Evolutionary conservation across 2,113 vertebrate genomes (phyloP).

Genomic region (Malaclemys terrapin): DNA sequence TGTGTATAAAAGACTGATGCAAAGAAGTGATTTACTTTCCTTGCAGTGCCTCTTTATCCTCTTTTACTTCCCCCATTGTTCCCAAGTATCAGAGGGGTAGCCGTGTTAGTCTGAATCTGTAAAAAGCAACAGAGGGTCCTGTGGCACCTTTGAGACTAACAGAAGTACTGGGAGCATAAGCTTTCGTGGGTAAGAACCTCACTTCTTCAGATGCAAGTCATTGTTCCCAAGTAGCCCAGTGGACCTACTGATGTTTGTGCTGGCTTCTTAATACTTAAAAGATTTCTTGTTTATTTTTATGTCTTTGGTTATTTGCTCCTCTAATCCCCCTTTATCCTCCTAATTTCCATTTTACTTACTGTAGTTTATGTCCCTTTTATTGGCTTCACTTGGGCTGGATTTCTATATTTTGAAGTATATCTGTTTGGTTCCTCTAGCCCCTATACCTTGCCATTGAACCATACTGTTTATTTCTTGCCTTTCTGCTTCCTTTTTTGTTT

Average conservation of each 20-base stretch:
- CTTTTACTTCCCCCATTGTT: constrained; percentile 50
- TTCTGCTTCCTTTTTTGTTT: constrained; percentile 30
- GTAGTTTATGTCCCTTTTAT: constrained; percentile 25
- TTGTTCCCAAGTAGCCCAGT: constrained; percentile 44
- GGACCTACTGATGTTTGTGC: constrained; percentile 53
- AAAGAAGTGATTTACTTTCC: neutral
- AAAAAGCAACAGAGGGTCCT: too few species aligned
- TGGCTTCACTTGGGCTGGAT: constrained; percentile 43
- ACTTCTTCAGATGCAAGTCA: too few species aligned
- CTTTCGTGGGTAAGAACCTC: too few species aligned
- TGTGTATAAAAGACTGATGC: constrained; percentile 5
- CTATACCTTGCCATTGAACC: constrained; percentile 6
- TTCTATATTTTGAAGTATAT: constrained; percentile 37
- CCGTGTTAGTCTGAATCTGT: too few species aligned
- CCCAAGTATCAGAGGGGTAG: too few species aligned
- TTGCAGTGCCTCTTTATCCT: constrained; percentile 35
- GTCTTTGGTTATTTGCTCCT: constrained; percentile 59
- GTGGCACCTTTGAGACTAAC: too few species aligned
- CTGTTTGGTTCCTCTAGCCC: neutral
- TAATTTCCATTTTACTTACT: constrained; percentile 65
- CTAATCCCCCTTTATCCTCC: constrained; percentile 72
- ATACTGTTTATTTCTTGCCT: neutral
- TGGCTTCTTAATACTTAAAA: constrained; percentile 58
- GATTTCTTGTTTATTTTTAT: constrained; percentile 60
- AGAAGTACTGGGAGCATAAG: too few species aligned